phyloP scores from a whole-genome alignment of 2,888 invertebrate genomes.

The Ophioninae sp. region DNA sequence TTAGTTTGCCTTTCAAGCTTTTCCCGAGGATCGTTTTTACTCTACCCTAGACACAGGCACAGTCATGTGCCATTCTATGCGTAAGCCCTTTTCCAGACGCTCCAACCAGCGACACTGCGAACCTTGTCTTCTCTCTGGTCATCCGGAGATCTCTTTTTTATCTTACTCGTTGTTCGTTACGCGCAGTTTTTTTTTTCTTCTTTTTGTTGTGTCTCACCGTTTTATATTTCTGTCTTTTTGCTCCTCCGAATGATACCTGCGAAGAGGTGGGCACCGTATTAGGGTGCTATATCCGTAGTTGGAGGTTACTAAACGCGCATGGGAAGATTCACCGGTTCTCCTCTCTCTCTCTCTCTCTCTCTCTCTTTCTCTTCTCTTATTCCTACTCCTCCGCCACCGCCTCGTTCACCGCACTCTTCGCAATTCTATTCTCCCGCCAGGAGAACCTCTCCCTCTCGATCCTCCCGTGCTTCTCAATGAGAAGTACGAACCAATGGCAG shows the following conservation, averaged over 20 bases:
- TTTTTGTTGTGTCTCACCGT: too few relatives aligned
- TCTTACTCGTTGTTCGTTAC: conserved; percentile 19
- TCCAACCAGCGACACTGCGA: conserved; percentile 32
- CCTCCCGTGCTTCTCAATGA: background rate
- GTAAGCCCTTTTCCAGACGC: background rate
- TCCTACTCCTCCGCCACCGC: conserved; percentile 33
- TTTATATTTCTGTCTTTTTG: too few relatives aligned
- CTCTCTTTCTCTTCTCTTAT: conserved; percentile 22
- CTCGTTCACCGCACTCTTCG: conserved; percentile 16
- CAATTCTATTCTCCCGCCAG: conserved; percentile 52
- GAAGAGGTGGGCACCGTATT: background rate
- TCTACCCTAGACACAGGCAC: background rate
- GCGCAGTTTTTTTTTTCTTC: conserved; percentile 6
- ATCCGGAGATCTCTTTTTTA: conserved; percentile 32
- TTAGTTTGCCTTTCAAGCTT: conserved; percentile 31
- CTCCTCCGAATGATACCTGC: background rate
- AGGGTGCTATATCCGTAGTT: background rate
- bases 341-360: conserved; percentile 20
- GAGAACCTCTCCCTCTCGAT: background rate
- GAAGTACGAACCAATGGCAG: background rate
- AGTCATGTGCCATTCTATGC: background rate
- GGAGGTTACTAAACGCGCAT: conserved; percentile 34
- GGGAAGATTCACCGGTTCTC: conserved; percentile 45
- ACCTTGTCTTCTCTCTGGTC: conserved; percentile 39
- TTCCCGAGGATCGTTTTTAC: conserved; percentile 47